Base-by-base conservation (phyloP, 2,113 vertebrate species). In the Cyanoderma ruficeps region DNA sequence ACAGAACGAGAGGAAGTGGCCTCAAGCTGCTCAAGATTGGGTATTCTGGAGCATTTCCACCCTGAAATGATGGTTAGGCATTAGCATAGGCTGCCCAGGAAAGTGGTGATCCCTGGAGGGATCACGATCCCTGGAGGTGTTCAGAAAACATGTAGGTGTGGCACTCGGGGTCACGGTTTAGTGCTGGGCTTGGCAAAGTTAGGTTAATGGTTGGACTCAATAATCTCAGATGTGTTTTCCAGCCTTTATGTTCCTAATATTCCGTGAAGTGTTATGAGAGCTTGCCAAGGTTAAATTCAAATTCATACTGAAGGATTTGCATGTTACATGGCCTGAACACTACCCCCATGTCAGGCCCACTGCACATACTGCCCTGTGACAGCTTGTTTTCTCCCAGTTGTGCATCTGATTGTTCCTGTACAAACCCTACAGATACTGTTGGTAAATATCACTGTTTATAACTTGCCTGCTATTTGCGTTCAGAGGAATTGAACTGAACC, bases 301-400 rank as follows among this genome's bases (percentile, higher is more conserved):
- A 24, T 41, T 13, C 2, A 8, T 37, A 6, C 5, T 14, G 5
- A 25, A 70, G 19, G 30, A 35, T 74, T 69, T 77, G 33, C 22
- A 0, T 57, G 19, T 52, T 35, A 18, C 6, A 2, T 4, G 39
- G 79, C 56, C 74, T 46, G 53, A 35, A 13, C 46, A 10, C 15
- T 46, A 13, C 13, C 13, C 60, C 10, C 23, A 5, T 8, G 10
- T n/a, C n/a, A 28, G 2, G 22, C 30, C 8, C 0, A 0, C 33
- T 64, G 60, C 52, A 44, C 37, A 9, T 10, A 2, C 20, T 56
- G 42, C 31, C 0, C 5, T 11, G 23, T 6, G 28, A 22, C 3
- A 7, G 12, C 4, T 30, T 17, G 17, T 49, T 61, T 60, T 5
- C 55, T 35, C 27, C 56, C 49, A 47, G 28, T 13, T 50, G 11